Base-by-base conservation (phyloP, 1,140 invertebrate species). In the Lasioglossum baleicum region DNA sequence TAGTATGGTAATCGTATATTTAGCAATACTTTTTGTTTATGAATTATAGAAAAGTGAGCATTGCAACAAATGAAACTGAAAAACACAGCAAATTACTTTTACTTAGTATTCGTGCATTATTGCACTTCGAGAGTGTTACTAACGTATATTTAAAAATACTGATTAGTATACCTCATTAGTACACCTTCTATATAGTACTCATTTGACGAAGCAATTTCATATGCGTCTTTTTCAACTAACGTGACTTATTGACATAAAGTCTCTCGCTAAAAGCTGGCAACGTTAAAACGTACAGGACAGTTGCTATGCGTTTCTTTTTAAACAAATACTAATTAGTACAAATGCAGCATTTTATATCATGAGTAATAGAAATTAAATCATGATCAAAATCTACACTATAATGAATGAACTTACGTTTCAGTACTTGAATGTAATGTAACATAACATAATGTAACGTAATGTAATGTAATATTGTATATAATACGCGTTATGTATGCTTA, bases 311-410 rank as follows among this genome's bases (percentile, higher is more conserved):
- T 35, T 35, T 35, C n/a, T 26, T 35, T 35, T 35, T 2, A 35
- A 35, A 35, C 35, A 35, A 35, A 35, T 35, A 40, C 15, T 75
- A 60, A 44, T 13, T 58, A 68, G 64, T 76, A 69, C 74, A 76
- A 76, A 71, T 7, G 51, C 7, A 71, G 44, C 15, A 64, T 71
- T 70, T 78, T 72, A 40, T 53, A 78, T 73, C n/a, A 67, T 78
- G 26, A 82, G 17, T 53, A 53, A 20, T 20, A 7, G 51, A 53
- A 53, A 6, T 53, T 53, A 17, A 20, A 78, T 73, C 26, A 67
- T 78, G 26, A 80, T 26, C 17, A 66, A 71, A 69, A 76, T 4
- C 6, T 64, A 11, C 48, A 20, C 48, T 48, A 35, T 20, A 48
- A 44, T 60, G 11, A 13, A 11, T 48, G 31, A 61, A 51, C 11